Base-by-base conservation (phyloP, 2,113 vertebrate genomes). In the Cheilinus undulatus region DNA sequence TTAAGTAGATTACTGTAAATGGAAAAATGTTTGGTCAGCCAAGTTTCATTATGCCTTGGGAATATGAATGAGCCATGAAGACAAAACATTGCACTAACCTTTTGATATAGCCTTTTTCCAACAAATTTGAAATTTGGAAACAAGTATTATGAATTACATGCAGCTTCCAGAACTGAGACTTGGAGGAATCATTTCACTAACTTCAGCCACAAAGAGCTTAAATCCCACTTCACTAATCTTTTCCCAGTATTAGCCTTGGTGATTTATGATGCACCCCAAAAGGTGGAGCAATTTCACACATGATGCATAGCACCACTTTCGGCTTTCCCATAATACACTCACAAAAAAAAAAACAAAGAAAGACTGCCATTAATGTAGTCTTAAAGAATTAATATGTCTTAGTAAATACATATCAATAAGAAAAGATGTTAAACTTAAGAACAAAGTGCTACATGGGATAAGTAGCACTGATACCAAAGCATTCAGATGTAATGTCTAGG, bases 221-320 rank as follows among this genome's bases (percentile, higher is more conserved):
- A 82, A 73, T 81, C 74, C 66, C 74, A 80, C 49, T 73, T 79
- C 65, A 32, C 51, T 52, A 43, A 63, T 32, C 34, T 78, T 60
- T 73, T 82, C 82, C 73, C 76, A 87, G 78, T 57, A 27, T 57
- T 58, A 28, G 43, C 22, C 48, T 17, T 67, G 76, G 63, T 86
- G 85, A 89, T 82, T 87, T 83, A 89, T 61, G 27, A 8, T 10
- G 62, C 49, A 63, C 28, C 43, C 62, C 61, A 76, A 84, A 76
- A 53, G 28, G 70, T 66, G 56, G 67, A 80, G 52, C 26, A 75
- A 82, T 83, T 73, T 83, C 77, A 82, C 79, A 86, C 80, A 78
- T 79, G 76, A 46, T 85, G 64, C 52, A 71, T n/a, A 50, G 77
- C 72, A 54, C 68, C 66, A 66, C 59, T 67, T 75, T 65, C 30